phyloP scores from a whole-genome alignment of 2,113 vertebrate species.

The Austrofundulus limnaeus region DNA sequence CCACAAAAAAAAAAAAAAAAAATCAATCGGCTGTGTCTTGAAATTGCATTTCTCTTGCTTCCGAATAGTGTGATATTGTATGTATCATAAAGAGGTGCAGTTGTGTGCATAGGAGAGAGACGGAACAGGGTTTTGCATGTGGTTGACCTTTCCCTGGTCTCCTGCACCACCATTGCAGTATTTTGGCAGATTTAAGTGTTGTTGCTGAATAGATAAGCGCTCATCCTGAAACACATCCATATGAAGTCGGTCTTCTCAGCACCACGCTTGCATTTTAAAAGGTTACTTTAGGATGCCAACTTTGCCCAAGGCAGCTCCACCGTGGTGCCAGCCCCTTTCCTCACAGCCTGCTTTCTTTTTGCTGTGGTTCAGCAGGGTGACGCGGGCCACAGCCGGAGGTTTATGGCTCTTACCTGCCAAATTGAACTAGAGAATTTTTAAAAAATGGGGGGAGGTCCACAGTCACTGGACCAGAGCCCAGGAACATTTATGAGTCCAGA shows the following conservation, averaged over 20 bases:
- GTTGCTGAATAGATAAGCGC: slow-evolving; percentile 66
- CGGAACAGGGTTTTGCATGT: slow-evolving; percentile 61
- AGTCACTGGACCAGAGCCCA: slow-evolving; percentile 30
- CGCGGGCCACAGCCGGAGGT: slow-evolving; percentile 12
- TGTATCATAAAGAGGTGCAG: slow-evolving; percentile 31
- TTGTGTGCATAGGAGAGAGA: slow-evolving; percentile 5
- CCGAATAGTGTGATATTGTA: slow-evolving; percentile 47
- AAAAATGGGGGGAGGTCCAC: not conserved
- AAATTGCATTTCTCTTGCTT: slow-evolving; percentile 62
- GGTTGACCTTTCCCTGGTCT: slow-evolving; percentile 60
- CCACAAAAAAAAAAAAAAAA: too few species aligned
- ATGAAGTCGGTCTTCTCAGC: slow-evolving; percentile 53
- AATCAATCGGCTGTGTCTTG: slow-evolving; percentile 53
- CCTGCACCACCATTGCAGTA: slow-evolving; percentile 29
- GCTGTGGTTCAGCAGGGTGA: slow-evolving; percentile 20
- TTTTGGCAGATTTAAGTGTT: slow-evolving; percentile 63
- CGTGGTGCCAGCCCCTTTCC: slow-evolving; percentile 9
- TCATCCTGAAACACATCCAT: slow-evolving; percentile 57
- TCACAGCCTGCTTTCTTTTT: slow-evolving; percentile 11
- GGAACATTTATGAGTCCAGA: slow-evolving; percentile 20
- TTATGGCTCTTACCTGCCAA: slow-evolving; percentile 34
- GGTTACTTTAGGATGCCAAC: slow-evolving; percentile 66
- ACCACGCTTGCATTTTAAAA: slow-evolving; percentile 64
- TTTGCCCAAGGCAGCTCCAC: slow-evolving; percentile 31
- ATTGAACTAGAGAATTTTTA: slow-evolving; percentile 15